Percentiles rank a stretch among this genome's conserved stretches.
phyloP scores from a whole-genome alignment of 2,113 vertebrate species.

The Plestiodon gilberti region DNA sequence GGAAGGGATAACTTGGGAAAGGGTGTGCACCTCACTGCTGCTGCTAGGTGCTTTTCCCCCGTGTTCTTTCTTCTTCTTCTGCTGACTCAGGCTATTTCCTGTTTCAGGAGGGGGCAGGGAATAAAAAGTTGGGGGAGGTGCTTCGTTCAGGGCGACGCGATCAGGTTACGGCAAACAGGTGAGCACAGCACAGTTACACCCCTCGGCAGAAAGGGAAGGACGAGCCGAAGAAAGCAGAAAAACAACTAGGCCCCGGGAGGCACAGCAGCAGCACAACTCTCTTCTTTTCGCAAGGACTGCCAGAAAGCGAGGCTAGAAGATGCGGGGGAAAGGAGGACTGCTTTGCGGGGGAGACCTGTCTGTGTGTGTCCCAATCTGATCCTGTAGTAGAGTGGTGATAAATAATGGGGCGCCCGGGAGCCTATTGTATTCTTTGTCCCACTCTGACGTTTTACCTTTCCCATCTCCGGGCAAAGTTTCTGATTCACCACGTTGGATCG shows the following conservation, averaged over 20 bases:
- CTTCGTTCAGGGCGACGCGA: not conserved
- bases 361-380: too few species aligned
- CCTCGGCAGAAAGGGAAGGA: not conserved
- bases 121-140: not conserved
- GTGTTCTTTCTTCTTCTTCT: not conserved
- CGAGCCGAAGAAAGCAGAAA: not conserved
- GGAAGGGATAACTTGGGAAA: not conserved
- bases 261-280: not conserved
- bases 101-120: slow-evolving; percentile 39
- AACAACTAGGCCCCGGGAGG: not conserved
- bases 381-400: too few species aligned
- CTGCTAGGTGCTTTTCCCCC: too few species aligned
- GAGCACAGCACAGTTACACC: not conserved
- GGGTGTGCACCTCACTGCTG: not conserved
- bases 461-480: too few species aligned
- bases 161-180: not conserved
- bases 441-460: too few species aligned
- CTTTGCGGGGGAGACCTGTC: not conserved
- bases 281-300: not conserved
- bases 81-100: slow-evolving; percentile 68
- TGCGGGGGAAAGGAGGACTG: not conserved
- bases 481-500: too few species aligned
- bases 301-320: not conserved
- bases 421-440: too few species aligned
- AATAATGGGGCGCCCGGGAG: too few species aligned